Evolutionary conservation across 2,113 vertebrate species (phyloP).

Genomic region (Thamnaconus septentrionalis): DNA sequence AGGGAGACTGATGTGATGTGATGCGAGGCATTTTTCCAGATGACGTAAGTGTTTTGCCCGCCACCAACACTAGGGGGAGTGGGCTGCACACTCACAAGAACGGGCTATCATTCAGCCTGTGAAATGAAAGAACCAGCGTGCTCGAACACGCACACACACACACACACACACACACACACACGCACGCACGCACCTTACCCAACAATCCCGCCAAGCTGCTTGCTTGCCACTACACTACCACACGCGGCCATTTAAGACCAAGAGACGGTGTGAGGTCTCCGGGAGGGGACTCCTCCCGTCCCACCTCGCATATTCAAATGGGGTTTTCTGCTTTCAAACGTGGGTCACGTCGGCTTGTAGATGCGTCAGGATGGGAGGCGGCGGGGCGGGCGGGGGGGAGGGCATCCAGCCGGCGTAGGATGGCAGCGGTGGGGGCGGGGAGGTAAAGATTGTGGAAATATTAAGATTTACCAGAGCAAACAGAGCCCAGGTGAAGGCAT

Average conservation of each 20-base stretch:
- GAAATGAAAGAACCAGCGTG: no score
- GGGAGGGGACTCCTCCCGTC: constrained; percentile 20
- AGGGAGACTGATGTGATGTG: no score
- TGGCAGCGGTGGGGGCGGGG: constrained; percentile 12
- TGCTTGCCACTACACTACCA: constrained; percentile 53
- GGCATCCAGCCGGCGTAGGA: no score
- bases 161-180: constrained; percentile 28
- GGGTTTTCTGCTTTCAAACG: constrained; percentile 15
- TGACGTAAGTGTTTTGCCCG: constrained; percentile 71
- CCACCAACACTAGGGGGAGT: constrained; percentile 70
- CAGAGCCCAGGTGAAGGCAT: constrained; percentile 61
- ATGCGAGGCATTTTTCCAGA: constrained; percentile 27
- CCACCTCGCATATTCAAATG: constrained; percentile 42
- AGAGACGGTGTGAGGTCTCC: constrained; percentile 61
- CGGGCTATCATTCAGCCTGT: constrained; percentile 39
- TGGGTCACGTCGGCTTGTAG: constrained; percentile 44
- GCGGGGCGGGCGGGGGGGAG: constrained; percentile 1
- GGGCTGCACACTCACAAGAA: constrained; percentile 55
- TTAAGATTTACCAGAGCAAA: constrained; percentile 71
- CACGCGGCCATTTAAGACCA: constrained; percentile 37
- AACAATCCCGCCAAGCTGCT: constrained; percentile 62
- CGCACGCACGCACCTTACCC: constrained; percentile 40
- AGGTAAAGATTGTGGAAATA: constrained; percentile 72
- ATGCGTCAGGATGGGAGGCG: constrained; percentile 45
- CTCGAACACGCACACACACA: constrained; percentile 11